A percentile compares a stretch with the other conserved stretches of the same genome.
These are phyloP conservation scores for Sebastiscus albofasciatus DNA, from an alignment of 2,797 vertebrate genomes.

Conservation along the genomic window DNA sequence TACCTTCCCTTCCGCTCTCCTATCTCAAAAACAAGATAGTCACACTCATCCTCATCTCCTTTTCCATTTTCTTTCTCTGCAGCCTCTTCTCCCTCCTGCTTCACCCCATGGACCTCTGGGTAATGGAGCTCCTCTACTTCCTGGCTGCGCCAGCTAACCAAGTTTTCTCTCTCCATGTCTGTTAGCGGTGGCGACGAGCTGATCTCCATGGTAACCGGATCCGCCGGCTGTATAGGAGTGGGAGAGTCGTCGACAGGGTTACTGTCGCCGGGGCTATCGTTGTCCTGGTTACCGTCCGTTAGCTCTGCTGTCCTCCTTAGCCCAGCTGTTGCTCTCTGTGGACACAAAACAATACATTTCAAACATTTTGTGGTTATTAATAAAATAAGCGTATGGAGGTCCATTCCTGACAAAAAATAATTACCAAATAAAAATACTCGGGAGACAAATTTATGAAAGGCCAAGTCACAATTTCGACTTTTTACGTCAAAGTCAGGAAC, in stretches of 20 bases:
- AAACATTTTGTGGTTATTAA: neutral
- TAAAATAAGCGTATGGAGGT: neutral
- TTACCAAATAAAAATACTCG: too few relatives aligned
- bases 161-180: constrained; percentile 49
- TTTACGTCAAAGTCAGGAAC: too few relatives aligned
- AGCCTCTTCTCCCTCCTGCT: constrained; percentile 15
- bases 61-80: constrained; percentile 5
- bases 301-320: constrained; percentile 67
- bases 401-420: too few relatives aligned
- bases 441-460: too few relatives aligned
- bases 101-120: constrained; percentile 31
- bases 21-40: constrained; percentile 58
- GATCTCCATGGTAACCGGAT: constrained; percentile 68
- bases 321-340: constrained; percentile 74
- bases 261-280: constrained; percentile 14
- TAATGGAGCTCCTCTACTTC: constrained; percentile 42
- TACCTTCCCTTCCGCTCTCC: constrained; percentile 3
- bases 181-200: constrained; percentile 41
- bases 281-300: constrained; percentile 54
- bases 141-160: constrained; percentile 33
- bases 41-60: constrained; percentile 44
- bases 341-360: constrained; percentile 15
- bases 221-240: constrained; percentile 15
- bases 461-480: too few relatives aligned
- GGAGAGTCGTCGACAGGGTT: constrained; percentile 19